These are phyloP conservation scores for Zygothrica quintamaculata DNA, from an alignment of 2,888 invertebrate species.

Conservation along the genomic window DNA sequence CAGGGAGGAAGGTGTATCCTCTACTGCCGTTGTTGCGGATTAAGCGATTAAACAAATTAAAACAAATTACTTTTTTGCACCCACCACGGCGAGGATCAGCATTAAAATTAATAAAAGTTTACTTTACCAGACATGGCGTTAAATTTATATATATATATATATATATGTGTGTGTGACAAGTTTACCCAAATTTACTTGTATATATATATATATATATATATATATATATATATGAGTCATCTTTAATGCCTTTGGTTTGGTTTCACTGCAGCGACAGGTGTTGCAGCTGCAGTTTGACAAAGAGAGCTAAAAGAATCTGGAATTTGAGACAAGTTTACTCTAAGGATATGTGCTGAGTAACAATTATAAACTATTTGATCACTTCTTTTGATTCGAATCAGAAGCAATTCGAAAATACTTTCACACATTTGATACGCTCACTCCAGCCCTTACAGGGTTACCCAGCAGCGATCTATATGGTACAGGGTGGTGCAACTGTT, in stretches of 20 bases:
- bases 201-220: conserved; percentile 47
- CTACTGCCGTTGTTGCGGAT: conserved; percentile 58
- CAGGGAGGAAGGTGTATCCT: background rate
- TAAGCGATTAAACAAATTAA: conserved; percentile 82
- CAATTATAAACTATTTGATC: no score
- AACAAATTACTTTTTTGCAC: conserved; percentile 82
- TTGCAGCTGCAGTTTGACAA: no score
- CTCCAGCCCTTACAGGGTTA: conserved; percentile 18
- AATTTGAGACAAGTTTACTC: no score
- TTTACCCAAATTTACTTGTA: conserved; percentile 7
- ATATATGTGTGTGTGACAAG: no score
- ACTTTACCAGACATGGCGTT: conserved; percentile 47
- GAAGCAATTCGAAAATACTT: no score
- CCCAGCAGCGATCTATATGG: background rate
- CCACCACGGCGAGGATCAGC: conserved; percentile 66
- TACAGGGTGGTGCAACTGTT: conserved; percentile 1
- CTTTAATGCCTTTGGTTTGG: background rate
- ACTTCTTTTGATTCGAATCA: no score
- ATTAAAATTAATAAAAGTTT: conserved; percentile 78
- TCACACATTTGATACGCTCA: conserved; percentile 5
- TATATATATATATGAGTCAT: no score
- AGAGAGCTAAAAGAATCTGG: no score
- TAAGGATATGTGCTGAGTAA: no score
- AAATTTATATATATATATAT: conserved; percentile 59
- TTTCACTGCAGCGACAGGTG: no score